Evolutionary conservation across 2,113 vertebrate species (phyloP), one percentile per base, ranked within the genome.

Genomic region (Scolopax mira): DNA sequence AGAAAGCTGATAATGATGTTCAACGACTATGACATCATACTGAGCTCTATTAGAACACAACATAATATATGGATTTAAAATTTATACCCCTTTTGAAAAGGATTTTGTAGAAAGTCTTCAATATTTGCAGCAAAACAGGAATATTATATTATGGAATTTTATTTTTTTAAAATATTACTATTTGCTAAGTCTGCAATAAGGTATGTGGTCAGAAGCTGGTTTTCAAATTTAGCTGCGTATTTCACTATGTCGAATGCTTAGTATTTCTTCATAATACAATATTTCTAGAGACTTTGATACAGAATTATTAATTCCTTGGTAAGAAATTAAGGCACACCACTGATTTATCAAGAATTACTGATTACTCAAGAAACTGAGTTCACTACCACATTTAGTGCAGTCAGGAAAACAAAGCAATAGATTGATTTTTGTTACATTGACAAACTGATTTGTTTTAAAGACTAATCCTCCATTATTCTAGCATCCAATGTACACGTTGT

Each of bases 41-140:
- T 74, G 60, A 92, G 85, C 71, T 94, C 92, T 82, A 44, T 66
- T 9, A 92, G 91, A 93, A 46, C 44, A 77, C 35, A 57, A 73
- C 85, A 92, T 27, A 13, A 92, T 48, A 60, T 7, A 94, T 8
- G n/a, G 64, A 55, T 91, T 97, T 66, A 18, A 8, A 17, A 54
- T 14, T 41, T 37, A 62, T 8, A 55, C 24, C 27, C 66, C 84
- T 92, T 75, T 78, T 71, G 81, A 89, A 94, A 95, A 78, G 30
- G 57, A 91, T 86, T 95, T 91, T 92, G 67, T 69, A 92, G 91
- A 84, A 95, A 81, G 82, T 28, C 30, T 75, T 95, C 65, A 95
- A 95, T 90, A 82, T 85, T 89, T 92, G 92, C 62, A 94, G 79
- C 64, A 97, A 97, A 98, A 94, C 83, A 96, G 92, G 64, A 95